A percentile compares a stretch with the other conserved stretches of the same genome.
Evolutionary conservation across 2,113 vertebrate species (phyloP).

Genomic region (Bungarus multicinctus): DNA sequence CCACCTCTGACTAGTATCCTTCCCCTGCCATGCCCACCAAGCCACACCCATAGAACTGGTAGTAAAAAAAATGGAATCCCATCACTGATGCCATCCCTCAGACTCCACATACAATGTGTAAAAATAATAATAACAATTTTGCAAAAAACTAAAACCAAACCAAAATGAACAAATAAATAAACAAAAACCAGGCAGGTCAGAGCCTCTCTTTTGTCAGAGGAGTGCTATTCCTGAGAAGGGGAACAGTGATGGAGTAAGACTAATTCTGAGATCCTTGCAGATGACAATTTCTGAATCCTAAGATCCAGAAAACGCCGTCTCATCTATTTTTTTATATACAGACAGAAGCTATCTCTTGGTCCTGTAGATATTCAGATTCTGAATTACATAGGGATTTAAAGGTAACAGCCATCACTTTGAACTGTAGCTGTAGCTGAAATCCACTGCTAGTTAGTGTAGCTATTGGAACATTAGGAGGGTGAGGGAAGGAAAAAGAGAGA

Average conservation of each 20-base stretch:
- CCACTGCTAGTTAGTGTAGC: neutral
- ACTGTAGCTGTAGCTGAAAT: neutral
- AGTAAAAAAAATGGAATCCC: too few species aligned
- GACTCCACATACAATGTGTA: neutral
- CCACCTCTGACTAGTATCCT: too few species aligned
- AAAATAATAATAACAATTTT: neutral
- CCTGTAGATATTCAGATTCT: neutral
- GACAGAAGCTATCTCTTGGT: neutral
- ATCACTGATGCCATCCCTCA: neutral
- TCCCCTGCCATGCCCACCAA: too few species aligned
- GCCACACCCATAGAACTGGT: too few species aligned
- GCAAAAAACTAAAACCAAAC: neutral
- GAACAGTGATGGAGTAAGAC: neutral
- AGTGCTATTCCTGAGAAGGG: neutral
- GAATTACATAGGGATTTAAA: neutral
- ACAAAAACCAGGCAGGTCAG: neutral
- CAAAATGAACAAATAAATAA: too few species aligned
- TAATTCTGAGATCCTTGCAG: neutral
- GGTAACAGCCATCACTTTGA: neutral
- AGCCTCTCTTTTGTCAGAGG: neutral
- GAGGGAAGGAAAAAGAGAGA: too few species aligned
- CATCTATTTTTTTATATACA: neutral
- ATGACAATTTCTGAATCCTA: neutral
- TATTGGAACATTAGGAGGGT: neutral
- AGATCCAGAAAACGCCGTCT: neutral